These are phyloP conservation scores for Lucilia sericata DNA, from an alignment of 1,140 invertebrate genomes.

Conservation along the genomic window DNA sequence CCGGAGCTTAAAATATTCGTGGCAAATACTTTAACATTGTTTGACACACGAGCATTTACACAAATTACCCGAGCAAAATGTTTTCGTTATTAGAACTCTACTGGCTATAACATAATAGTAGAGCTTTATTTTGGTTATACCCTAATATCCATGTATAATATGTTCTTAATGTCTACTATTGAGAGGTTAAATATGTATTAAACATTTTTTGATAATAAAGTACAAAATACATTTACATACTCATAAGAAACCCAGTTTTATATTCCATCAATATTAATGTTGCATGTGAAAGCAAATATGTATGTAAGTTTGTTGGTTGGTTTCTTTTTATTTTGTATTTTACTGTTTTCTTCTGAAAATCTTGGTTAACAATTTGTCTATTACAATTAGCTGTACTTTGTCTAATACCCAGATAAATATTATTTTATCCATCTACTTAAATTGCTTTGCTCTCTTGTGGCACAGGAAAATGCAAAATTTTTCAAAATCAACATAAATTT, in stretches of 20 bases:
- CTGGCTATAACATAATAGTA: too few relatives aligned
- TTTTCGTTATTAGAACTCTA: too few relatives aligned
- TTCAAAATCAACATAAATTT: slow-evolving; percentile 13
- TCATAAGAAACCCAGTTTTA: background rate
- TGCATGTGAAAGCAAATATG: background rate
- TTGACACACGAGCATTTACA: too few relatives aligned
- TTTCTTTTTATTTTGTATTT: background rate
- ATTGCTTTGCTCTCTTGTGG: background rate
- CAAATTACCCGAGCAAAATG: too few relatives aligned
- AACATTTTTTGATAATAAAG: too few relatives aligned
- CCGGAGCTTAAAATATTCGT: too few relatives aligned
- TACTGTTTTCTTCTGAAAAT: background rate
- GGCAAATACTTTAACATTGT: too few relatives aligned
- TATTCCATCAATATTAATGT: background rate
- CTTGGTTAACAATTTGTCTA: slow-evolving; percentile 10
- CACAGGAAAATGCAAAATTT: background rate
- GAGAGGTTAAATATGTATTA: too few relatives aligned
- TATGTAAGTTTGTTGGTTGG: background rate
- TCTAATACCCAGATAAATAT: background rate
- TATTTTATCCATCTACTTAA: background rate
- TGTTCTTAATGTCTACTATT: too few relatives aligned
- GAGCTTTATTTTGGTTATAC: too few relatives aligned
- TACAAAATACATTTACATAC: too few relatives aligned
- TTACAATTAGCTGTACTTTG: slow-evolving; percentile 16
- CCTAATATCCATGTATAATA: too few relatives aligned